Evolutionary conservation across 2,113 vertebrate genomes (phyloP).

Genomic region (Ceuthmochares aereus): DNA sequence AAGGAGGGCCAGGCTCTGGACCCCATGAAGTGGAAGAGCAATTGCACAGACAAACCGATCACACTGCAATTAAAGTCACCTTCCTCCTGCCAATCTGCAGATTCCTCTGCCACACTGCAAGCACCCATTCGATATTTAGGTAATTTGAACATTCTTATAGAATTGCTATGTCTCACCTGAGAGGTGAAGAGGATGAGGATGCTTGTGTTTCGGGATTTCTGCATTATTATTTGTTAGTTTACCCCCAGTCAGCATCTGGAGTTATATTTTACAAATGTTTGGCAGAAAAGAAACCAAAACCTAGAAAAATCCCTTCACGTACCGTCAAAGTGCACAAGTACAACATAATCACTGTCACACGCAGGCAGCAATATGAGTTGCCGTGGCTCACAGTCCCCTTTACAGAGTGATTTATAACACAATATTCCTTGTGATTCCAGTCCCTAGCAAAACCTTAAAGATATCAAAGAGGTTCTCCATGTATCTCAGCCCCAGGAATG

Average conservation of each 20-base stretch:
- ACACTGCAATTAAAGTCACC: background rate
- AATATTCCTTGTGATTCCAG: background rate
- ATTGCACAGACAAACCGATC: no score
- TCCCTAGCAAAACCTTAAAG: background rate
- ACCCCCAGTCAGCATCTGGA: background rate
- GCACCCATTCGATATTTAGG: background rate
- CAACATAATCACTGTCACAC: background rate
- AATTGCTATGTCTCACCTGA: background rate
- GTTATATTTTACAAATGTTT: background rate
- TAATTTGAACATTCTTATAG: background rate
- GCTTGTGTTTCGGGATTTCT: background rate
- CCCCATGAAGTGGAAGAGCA: background rate
- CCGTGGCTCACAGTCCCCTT: background rate
- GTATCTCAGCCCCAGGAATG: slow-evolving; percentile 51
- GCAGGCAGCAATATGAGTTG: background rate
- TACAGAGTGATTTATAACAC: background rate
- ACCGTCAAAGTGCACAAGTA: background rate
- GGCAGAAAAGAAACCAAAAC: background rate
- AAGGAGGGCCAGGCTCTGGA: background rate
- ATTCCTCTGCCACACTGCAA: background rate
- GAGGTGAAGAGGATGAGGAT: background rate
- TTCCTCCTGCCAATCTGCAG: background rate
- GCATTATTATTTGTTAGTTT: background rate
- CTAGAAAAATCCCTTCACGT: background rate
- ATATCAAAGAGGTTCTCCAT: slow-evolving; percentile 14